These are phyloP conservation scores for Gandaritis pyraliata DNA, from an alignment of 2,888 invertebrate species.

Conservation along the genomic window DNA sequence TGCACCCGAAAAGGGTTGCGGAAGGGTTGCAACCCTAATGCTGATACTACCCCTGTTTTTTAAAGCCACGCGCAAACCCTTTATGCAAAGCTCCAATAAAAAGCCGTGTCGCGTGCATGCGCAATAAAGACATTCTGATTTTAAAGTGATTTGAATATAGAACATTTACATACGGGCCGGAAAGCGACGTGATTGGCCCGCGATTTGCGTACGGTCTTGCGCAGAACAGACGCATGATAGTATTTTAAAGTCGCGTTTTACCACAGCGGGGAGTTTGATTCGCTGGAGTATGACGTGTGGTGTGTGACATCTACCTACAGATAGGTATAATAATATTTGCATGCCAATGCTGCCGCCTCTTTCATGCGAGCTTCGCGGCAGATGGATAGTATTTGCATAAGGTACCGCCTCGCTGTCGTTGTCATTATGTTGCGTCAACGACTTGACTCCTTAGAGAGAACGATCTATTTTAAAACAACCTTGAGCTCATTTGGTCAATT, in stretches of 20 bases:
- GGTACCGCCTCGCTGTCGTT: slow-evolving; percentile 10
- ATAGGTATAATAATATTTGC: slow-evolving; percentile 38
- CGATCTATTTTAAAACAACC: slow-evolving; percentile 33
- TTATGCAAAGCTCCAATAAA: slow-evolving; percentile 79
- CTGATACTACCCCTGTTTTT: slow-evolving; percentile 53
- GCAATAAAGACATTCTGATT: slow-evolving; percentile 66
- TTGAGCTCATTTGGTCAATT: slow-evolving; percentile 36
- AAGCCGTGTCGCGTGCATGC: slow-evolving; percentile 78
- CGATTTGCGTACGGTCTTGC: slow-evolving; percentile 70
- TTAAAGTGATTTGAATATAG: slow-evolving; percentile 83
- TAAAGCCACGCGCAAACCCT: slow-evolving; percentile 61
- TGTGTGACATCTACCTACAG: slow-evolving; percentile 39
- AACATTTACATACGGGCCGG: slow-evolving; percentile 73
- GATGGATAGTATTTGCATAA: slow-evolving; percentile 12
- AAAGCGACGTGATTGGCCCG: slow-evolving; percentile 65
- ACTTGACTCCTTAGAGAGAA: background rate
- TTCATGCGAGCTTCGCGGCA: background rate
- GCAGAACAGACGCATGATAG: slow-evolving; percentile 56
- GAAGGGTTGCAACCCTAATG: slow-evolving; percentile 67
- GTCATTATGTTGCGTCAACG: background rate
- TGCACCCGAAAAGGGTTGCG: slow-evolving; percentile 73
- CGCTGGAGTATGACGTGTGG: slow-evolving; percentile 50
- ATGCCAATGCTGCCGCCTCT: slow-evolving; percentile 21
- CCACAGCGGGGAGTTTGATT: slow-evolving; percentile 62
- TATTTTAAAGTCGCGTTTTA: slow-evolving; percentile 70